phyloP scores from a whole-genome alignment of 35 echinoderm and acorn worm species.

The Lytechinus variegatus region DNA sequence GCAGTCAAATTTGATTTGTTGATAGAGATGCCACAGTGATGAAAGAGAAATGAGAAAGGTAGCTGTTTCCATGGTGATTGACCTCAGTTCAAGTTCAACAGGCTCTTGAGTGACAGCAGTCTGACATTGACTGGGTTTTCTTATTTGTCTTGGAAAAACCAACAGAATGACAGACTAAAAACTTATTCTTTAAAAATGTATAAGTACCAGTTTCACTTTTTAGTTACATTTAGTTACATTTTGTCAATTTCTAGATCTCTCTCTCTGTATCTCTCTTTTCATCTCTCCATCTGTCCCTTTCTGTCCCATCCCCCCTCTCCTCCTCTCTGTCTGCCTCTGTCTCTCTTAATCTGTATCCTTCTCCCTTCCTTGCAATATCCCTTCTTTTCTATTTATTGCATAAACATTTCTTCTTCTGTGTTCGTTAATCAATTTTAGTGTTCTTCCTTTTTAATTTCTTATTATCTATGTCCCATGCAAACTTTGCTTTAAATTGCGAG shows the following conservation, averaged over 20 bases:
- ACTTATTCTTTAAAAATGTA: background rate
- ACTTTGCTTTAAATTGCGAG: background rate
- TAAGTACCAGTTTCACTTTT: background rate
- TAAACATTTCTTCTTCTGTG: too few relatives aligned
- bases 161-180: background rate
- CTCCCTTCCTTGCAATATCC: background rate
- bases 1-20: background rate
- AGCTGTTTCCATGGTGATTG: conserved; percentile 9
- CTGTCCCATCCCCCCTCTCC: background rate
- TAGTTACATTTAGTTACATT: background rate
- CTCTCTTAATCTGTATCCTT: background rate
- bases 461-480: background rate
- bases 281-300: background rate
- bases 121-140: background rate
- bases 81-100: conserved; percentile 24
- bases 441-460: background rate
- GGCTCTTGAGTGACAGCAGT: conserved; percentile 15
- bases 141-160: background rate
- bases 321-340: background rate
- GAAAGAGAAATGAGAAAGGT: conserved; percentile 25
- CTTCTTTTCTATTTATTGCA: background rate
- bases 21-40: background rate
- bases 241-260: background rate
- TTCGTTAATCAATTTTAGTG: background rate
- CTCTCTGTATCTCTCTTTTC: background rate